Evolutionary conservation across 2,113 vertebrate genomes (phyloP).

Genomic region (Psammodynastes pulverulentus): DNA sequence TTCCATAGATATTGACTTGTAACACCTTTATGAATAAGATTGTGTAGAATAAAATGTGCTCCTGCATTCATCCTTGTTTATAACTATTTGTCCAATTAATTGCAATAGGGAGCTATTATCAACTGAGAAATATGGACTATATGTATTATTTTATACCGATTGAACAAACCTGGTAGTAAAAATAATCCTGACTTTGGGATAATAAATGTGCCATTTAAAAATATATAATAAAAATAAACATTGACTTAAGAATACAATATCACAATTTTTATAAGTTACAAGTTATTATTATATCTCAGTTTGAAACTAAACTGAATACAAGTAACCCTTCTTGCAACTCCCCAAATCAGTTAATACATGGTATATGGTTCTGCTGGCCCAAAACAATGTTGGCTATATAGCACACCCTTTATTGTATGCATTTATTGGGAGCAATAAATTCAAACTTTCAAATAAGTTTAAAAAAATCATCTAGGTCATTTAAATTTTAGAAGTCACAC

Average conservation of each 20-base stretch:
- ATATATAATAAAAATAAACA: neutral
- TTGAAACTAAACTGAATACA: neutral
- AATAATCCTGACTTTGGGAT: neutral
- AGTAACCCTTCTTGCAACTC: neutral
- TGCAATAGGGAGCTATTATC: neutral
- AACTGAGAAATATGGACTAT: neutral
- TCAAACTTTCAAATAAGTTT: neutral
- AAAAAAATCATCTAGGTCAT: neutral
- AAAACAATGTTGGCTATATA: neutral
- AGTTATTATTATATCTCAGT: neutral
- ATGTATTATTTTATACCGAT: neutral
- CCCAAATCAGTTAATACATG: neutral
- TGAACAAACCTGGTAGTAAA: neutral
- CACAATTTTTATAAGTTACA: neutral
- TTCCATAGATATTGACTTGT: neutral
- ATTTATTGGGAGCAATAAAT: neutral
- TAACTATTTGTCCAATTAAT: neutral
- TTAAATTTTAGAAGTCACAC: neutral
- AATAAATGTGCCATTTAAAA: neutral
- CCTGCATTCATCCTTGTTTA: neutral
- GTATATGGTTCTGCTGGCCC: neutral
- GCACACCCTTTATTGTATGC: neutral
- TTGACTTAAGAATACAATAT: neutral
- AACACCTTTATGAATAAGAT: neutral
- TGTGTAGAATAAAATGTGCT: rapidly evolving